Evolutionary conservation across 1,140 invertebrate genomes (phyloP).

Genomic region (Arctopsyche grandis): DNA sequence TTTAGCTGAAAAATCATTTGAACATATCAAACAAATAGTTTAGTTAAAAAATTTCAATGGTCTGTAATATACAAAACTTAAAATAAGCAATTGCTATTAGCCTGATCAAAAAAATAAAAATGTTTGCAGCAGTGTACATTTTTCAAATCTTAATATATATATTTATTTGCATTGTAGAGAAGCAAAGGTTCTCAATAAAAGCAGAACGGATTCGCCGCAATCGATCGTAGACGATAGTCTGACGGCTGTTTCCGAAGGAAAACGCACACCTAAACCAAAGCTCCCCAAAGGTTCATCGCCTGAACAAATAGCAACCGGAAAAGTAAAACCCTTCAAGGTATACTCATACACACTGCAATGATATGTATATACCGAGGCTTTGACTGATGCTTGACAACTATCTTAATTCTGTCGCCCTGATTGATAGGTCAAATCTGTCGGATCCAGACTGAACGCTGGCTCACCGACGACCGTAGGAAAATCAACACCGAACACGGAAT

Average conservation of each 20-base stretch:
- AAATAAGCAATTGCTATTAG: too few relatives aligned
- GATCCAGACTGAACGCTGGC: conserved; percentile 59
- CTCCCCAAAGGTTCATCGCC: conserved; percentile 67
- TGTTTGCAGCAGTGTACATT: too few relatives aligned
- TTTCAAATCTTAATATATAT: too few relatives aligned
- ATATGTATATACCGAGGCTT: too few relatives aligned
- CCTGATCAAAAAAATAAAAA: too few relatives aligned
- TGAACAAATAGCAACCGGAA: conserved; percentile 50
- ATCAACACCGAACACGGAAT: conserved; percentile 36
- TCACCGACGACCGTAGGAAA: conserved; percentile 42
- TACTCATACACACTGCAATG: background rate
- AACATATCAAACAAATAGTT: too few relatives aligned
- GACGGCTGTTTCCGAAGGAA: conserved; percentile 56
- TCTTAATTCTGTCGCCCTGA: background rate
- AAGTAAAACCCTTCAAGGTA: conserved; percentile 30
- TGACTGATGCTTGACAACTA: too few relatives aligned
- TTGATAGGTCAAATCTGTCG: conserved; percentile 62
- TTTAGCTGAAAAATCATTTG: too few relatives aligned
- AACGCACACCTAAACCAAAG: conserved; percentile 68
- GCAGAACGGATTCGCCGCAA: conserved; percentile 59
- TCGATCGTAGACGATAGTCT: conserved; percentile 36
- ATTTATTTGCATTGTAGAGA: conserved; percentile 56
- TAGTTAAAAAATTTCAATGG: too few relatives aligned
- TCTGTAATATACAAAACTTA: too few relatives aligned
- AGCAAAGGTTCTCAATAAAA: conserved; percentile 58